Base-by-base conservation (phyloP, 1,140 invertebrate genomes). In the Tetramorium parvispinum region DNA sequence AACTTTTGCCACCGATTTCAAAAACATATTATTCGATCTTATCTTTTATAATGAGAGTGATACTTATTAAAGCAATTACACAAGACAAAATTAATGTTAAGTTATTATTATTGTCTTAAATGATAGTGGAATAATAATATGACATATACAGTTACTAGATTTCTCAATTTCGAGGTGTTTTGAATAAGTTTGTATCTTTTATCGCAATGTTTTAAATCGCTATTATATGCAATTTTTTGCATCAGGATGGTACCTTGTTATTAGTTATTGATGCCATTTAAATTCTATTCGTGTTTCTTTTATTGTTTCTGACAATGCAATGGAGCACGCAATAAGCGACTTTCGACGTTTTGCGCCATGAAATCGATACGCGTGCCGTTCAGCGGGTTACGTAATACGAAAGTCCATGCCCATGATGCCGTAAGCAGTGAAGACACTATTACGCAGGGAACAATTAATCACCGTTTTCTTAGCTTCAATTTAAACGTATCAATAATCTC, bases 351-450 rank as follows among this genome's bases (percentile, higher is more conserved):
- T 82, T 71, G 40, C 24, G 32, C 71, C 71, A 61, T 40, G 59
- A 85, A 85, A 85, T 85, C 82, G 82, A 85, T 85, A 85, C 82
- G 57, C 79, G 79, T 82, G 53, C 66, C 79, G 66, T 75, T 24
- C 79, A 75, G 21, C 40, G 18, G 18, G 51, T 83, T 83, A 83
- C 40, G 53, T 83, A 83, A 83, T 27, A 43, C 51, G 68, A 83
- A 83, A 83, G 79, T 59, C 66, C 18, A 32, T 82, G 40, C 32
- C 32, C 32, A 32, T 32, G 32, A 32, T 32, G 32, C 43, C 4
- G 53, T 83, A 73, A 83, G 79, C 51, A 82, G 24, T n/a, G 51
- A 73, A 51, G 18, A 46, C 53, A 75, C 27, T 59, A 18, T 59
- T 75, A 83, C 70, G 53, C 51, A 83, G 40, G 4, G 11, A 83